These are phyloP conservation scores for Epinotia ramella DNA, from an alignment of 2,888 invertebrate species.

Conservation along the genomic window DNA sequence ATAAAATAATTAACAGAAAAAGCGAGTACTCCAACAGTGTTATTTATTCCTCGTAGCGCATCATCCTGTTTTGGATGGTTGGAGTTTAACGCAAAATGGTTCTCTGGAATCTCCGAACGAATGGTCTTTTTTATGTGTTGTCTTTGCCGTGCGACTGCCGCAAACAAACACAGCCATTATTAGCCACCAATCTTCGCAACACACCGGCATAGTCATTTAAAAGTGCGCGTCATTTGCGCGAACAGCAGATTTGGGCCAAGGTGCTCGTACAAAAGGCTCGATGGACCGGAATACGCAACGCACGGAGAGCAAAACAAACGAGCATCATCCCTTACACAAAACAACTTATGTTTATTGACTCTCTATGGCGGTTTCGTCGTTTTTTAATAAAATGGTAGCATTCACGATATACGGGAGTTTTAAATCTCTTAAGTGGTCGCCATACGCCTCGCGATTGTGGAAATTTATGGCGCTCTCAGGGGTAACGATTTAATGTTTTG, in stretches of 20 bases:
- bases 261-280: slow-evolving; percentile 33
- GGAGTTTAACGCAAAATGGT: no score
- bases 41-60: no score
- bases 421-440: slow-evolving; percentile 45
- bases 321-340: neutral
- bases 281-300: slow-evolving; percentile 39
- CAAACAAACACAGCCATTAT: slow-evolving; percentile 3
- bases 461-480: slow-evolving; percentile 33
- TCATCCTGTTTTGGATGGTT: no score
- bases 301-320: slow-evolving; percentile 37
- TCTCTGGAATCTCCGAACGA: no score
- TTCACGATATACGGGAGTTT: slow-evolving; percentile 43
- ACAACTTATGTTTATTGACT: neutral
- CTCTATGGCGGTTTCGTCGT: neutral
- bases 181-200: slow-evolving; percentile 24
- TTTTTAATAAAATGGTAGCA: neutral
- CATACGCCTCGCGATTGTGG: slow-evolving; percentile 28
- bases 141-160: slow-evolving; percentile 88
- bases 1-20: no score
- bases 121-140: slow-evolving; percentile 59
- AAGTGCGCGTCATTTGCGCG: slow-evolving; percentile 29
- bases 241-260: slow-evolving; percentile 36
- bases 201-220: slow-evolving; percentile 22
- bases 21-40: no score
- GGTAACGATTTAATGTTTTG: slow-evolving; percentile 35